Percentiles rank a stretch among this genome's conserved stretches.
Evolutionary conservation across 2,888 invertebrate species (phyloP).

Genomic region (Polydrusus cervinus): DNA sequence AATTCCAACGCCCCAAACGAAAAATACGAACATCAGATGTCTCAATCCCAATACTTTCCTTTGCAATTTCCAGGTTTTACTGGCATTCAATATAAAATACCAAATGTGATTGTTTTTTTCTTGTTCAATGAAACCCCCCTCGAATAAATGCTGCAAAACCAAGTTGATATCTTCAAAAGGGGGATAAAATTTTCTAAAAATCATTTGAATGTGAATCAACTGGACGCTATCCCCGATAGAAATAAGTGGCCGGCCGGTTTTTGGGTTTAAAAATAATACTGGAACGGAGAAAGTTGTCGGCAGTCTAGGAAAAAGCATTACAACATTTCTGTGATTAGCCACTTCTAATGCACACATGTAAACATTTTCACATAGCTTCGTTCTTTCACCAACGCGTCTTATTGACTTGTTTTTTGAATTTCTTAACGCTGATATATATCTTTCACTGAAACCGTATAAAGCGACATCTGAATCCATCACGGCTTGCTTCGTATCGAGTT

Average conservation of each 20-base stretch:
- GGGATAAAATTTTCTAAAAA: constrained; percentile 24
- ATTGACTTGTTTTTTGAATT: neutral
- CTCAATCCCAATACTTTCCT: neutral
- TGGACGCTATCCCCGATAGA: neutral
- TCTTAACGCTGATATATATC: neutral
- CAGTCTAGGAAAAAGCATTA: neutral
- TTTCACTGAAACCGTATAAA: neutral
- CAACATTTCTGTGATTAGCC: neutral
- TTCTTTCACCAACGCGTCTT: neutral
- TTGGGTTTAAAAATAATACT: neutral
- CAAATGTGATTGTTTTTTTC: constrained; percentile 4
- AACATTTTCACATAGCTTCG: neutral
- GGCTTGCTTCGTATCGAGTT: neutral
- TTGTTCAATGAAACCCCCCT: constrained; percentile 3
- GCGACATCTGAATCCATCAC: neutral
- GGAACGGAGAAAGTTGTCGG: neutral
- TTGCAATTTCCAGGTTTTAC: neutral
- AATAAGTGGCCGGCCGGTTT: neutral
- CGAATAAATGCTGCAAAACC: constrained; percentile 3
- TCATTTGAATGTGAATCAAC: constrained; percentile 15
- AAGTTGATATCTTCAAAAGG: constrained; percentile 24
- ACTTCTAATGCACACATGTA: neutral
- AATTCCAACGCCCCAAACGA: neutral
- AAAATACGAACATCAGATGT: neutral
- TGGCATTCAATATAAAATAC: neutral